Evolutionary conservation across 37 sponge, comb jelly and placozoan species (phyloP), one percentile per base, ranked within the genome.

Genomic region (Eunapius fragilis): DNA sequence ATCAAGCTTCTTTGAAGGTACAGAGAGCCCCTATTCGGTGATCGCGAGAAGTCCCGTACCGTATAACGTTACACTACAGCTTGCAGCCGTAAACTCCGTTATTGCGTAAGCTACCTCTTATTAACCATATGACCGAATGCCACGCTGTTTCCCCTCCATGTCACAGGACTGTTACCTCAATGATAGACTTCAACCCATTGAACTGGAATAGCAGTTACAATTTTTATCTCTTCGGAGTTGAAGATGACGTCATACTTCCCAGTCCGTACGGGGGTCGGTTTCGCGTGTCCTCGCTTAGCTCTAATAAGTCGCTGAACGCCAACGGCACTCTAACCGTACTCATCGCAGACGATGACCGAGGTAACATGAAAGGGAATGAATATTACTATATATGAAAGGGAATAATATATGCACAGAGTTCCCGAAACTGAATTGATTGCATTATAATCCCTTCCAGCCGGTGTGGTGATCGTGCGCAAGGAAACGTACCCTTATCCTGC

Each of bases 241-340:
- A 96, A 87, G 97, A 96, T 83, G 85, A 91, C 69, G 75, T 94
- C 77, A 94, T 94, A 45, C 80, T 78, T 24, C 85, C 89, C 26
- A 84, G 89, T 37, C 92, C 92, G 19, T 96, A 96, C 80, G 85
- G 81, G 2, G 77, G 83, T 23, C 37, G 25, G 25, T 13, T 88
- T 14, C 25, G 28, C 38, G 36, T 88, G 22, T 72, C 72, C 6
- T 69, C 77, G 24, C 35, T 68, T 11, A 87, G 87, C 37, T 26
- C 23, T 2, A 82, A 88, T 68, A n/a, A 14, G 23, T 70, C 81
- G 25, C 69, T 69, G 71, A 75, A 22, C 35, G 37, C 76, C 13
- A 84, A 72, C 28, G 89, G 30, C 38, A 87, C 58, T 32, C 74
- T 96, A 22, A 86, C 87, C 0, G 68, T 96, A 19, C 71, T 84